Evolutionary conservation across 2,888 invertebrate genomes (phyloP), one percentile per base, ranked within the genome.

Genomic region (Lasioglossum villosulum): DNA sequence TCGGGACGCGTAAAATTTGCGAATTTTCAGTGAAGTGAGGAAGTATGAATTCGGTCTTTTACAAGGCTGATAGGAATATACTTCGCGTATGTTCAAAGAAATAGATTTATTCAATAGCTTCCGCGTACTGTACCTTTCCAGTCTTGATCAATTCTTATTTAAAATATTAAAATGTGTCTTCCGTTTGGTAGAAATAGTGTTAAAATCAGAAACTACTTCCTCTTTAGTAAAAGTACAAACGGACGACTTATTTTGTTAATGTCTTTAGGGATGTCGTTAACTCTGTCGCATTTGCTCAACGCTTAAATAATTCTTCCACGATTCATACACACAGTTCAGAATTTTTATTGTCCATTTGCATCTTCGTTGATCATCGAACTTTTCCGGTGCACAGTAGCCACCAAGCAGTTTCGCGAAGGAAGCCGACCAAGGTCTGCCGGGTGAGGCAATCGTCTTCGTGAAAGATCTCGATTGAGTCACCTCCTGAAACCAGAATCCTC

Each of bases 381-480:
- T 52, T 23, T 10, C 23, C 23, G 52, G 23, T 10, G 52, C 23
- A 52, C 52, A 8, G 23, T 23, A 52, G 23, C 52, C 23, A 6
- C 52, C 10, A 23, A 52, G 59, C 27, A 59, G 2, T 6, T 30
- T 30, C 16, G 14, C 1, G 59, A 59, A 2, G 6, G 3, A 27
- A 59, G 27, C 27, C 59, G 52, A 59, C 27, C 59, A 27, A 59
- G 27, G 27, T 59, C 10, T 30, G 27, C 39, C 39, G 34, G 59
- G 27, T 42, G 48, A 30, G 45, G 27, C n/a, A 42, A 72, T 72
- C 76, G 48, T 34, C 12, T 27, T 27, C 19, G 10, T 1, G 14
- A 68, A 34, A 45, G 77, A 72, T 72, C 12, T 68, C 52, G 66
- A 83, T 56, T 19, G 84, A 83, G 78, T 83, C 78, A 78, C 63